Evolutionary conservation across 2,113 vertebrate genomes (phyloP), one percentile per base, ranked within the genome.

Genomic region (Ursus arctos): DNA sequence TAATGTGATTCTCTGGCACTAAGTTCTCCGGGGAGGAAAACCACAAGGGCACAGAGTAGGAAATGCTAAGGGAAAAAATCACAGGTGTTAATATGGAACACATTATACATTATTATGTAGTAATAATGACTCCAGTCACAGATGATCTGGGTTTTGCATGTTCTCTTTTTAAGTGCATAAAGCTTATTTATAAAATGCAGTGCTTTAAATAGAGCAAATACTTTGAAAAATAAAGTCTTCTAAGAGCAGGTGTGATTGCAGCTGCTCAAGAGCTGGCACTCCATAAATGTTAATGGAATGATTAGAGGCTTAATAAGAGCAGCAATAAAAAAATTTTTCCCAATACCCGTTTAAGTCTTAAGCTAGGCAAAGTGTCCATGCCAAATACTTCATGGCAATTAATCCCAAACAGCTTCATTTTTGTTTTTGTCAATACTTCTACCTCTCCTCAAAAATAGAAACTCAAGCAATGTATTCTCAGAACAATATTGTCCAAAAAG

Each of bases 201-300:
- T 61, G 33, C 18, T 96, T 89, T 95, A 95, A 96, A 57, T 61
- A 40, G 49, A 94, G 19, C 0, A 26, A 85, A 92, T 76, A 49
- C 31, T 90, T 90, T 18, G 59, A 31, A 97, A 94, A 94, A 40
- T 88, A 89, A 93, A 89, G 82, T 89, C 65, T 61, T 83, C 26
- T 43, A 53, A 59, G 77, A 92, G 79, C 97, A 96, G 83, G 80
- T 97, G 63, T 96, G 79, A 91, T 28, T 83, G 86, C 82, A 97
- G 93, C 55, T 92, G 85, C 51, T 93, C 49, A 33, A 72, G 49
- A 2, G 7, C 40, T 94, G n/a, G 26, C 49, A 72, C 59, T 94
- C 72, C 51, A 6, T 81, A 96, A 94, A 88, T 87, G 96, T 88
- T 94, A 95, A 97, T 92, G 53, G 84, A 91, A 97, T 96, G 82